Evolutionary conservation across 2,888 invertebrate species (phyloP).

Genomic region (Calliphora vomitoria): DNA sequence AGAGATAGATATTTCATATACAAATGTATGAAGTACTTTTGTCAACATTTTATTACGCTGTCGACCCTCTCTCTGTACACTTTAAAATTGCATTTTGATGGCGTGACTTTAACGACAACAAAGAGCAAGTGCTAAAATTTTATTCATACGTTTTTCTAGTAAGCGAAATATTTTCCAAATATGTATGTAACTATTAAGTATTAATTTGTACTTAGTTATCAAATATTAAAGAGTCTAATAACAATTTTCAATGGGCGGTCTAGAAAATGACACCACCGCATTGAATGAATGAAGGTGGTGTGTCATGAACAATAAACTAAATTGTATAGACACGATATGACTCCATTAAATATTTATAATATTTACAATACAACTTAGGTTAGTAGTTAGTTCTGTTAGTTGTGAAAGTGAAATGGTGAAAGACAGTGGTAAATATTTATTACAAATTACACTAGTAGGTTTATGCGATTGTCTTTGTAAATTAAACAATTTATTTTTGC

Average conservation of each 20-base stretch:
- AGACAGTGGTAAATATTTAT: background rate
- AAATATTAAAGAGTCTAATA: constrained; percentile 17
- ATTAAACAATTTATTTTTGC: background rate
- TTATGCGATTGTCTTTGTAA: background rate
- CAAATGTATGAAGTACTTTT: background rate
- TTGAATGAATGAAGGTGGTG: background rate
- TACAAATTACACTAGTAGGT: background rate
- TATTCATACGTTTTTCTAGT: too few relatives aligned
- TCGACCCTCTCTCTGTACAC: background rate
- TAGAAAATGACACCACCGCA: constrained; percentile 10
- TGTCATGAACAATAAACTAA: constrained; percentile 11
- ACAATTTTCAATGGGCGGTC: background rate
- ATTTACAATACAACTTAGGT: background rate
- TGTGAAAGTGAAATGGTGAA: background rate
- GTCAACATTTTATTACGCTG: background rate
- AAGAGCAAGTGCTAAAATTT: constrained; percentile 1
- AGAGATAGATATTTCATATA: too few relatives aligned
- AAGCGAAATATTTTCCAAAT: constrained; percentile 4
- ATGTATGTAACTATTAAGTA: background rate
- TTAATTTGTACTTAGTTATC: background rate
- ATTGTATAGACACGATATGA: background rate
- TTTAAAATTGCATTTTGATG: background rate
- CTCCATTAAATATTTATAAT: background rate
- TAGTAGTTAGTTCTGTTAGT: background rate
- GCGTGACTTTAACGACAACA: constrained; percentile 4